Conservation (phyloP, 2,113 vertebrate species). For the Muscicapa adusta region DNA sequence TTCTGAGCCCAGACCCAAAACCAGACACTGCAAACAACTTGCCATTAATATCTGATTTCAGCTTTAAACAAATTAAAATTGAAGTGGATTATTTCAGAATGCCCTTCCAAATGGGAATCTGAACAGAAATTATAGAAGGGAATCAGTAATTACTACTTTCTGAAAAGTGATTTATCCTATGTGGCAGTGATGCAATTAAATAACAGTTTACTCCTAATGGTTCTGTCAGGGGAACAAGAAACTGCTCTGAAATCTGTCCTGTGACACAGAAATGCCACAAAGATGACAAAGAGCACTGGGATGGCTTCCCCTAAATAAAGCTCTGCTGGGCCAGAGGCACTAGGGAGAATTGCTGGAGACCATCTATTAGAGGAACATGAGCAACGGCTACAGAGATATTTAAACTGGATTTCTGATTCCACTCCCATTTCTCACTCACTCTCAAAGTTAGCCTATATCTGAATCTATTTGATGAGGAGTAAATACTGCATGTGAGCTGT, state of each 20-base stretch:
- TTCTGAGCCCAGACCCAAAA: background rate
- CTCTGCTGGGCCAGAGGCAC: background rate
- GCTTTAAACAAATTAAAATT: background rate
- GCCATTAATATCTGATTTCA: background rate
- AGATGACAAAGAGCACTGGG: background rate
- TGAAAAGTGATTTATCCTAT: background rate
- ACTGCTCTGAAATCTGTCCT: background rate
- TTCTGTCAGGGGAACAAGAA: background rate
- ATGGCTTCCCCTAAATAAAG: background rate
- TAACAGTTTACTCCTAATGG: background rate
- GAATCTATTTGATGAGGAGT: background rate
- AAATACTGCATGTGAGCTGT: background rate
- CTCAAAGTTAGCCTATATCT: background rate
- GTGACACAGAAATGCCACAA: background rate
- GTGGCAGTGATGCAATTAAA: background rate
- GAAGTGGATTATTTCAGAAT: background rate
- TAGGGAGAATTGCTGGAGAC: background rate
- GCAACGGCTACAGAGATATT: background rate
- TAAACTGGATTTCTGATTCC: background rate
- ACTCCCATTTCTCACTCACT: background rate
- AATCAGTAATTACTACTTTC: background rate
- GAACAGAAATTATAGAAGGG: background rate
- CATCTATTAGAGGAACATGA: background rate
- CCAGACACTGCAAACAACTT: background rate
- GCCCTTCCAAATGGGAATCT: background rate